Percentiles rank a stretch among this genome's conserved stretches.
Evolutionary conservation across 2,797 vertebrate species (phyloP).

Genomic region (Platalea minor): DNA sequence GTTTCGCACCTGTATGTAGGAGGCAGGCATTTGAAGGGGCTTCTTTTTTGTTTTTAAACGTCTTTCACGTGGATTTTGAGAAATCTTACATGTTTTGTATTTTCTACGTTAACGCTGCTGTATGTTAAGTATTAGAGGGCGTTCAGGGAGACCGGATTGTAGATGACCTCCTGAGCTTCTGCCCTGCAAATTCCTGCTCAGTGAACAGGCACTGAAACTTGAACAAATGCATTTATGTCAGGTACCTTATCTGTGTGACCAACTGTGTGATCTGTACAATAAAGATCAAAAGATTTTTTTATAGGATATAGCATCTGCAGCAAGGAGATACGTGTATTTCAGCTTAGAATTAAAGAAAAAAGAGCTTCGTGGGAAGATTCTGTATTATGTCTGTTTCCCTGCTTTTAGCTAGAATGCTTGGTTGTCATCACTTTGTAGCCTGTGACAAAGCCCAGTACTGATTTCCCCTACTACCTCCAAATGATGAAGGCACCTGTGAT

Average conservation of each 20-base stretch:
- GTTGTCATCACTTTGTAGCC: background rate
- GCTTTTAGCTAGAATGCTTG: background rate
- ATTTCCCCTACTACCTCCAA: background rate
- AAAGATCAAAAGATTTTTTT: background rate
- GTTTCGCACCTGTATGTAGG: background rate
- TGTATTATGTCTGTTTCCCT: background rate
- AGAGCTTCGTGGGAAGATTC: background rate
- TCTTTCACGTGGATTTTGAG: background rate
- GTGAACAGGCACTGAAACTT: background rate
- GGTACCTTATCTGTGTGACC: background rate
- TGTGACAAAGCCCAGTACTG: background rate
- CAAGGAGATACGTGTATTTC: background rate
- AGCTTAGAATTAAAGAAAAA: background rate
- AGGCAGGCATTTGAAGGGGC: background rate
- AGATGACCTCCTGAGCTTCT: background rate
- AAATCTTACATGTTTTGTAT: rapidly evolving
- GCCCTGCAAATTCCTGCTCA: background rate
- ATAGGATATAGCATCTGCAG: background rate
- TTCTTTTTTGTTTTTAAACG: background rate
- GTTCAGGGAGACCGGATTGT: background rate
- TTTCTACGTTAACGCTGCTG: rapidly evolving
- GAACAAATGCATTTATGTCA: background rate
- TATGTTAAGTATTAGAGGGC: background rate
- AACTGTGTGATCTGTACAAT: background rate
- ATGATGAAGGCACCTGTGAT: background rate